Evolutionary conservation across 1,140 invertebrate genomes (phyloP), one percentile per base, ranked within the genome.

Genomic region (Aradophagus sp.): DNA sequence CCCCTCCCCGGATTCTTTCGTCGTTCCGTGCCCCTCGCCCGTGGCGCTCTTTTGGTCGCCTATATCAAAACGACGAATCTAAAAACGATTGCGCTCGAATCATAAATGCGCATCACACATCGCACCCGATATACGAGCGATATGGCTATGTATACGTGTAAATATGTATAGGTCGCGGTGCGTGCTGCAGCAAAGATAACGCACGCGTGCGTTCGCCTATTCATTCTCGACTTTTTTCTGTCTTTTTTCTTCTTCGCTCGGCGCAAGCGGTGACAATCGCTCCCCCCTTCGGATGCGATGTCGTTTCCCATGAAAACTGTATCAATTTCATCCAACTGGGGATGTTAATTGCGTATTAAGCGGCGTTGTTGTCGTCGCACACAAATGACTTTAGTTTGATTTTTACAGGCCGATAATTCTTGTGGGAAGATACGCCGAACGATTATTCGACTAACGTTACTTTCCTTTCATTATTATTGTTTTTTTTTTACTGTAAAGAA

Each of bases 291-390:
- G 19, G 36, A 29, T 36, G 5, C 20, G 29, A 41, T 8, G n/a
- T 12, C 42, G 56, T 32, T 70, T 70, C 66, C 66, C 66, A 70
- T 70, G 66, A 62, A 67, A 70, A 62, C 52, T 62, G 32, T 62
- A 62, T 62, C 66, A 50, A 20, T 56, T 38, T 62, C 50, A 52
- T 70, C 62, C 62, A 48, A 56, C 20, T 35, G 36, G 19, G 20
- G 50, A 55, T 62, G 62, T 69, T 69, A 69, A 69, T 61, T 62
- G 66, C 31, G 44, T 50, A 56, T 59, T 53, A 59, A 36, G 35
- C 12, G 32, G 23, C 17, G 38, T 27, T 45, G 50, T 47, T 58
- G 31, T 41, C 31, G 17, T 5, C 44, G 35, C 7, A 13, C 15
- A 1, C n/a, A 2, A 41, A 31, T 45, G 38, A 52, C 36, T 67